Base-by-base conservation (phyloP, 2,113 vertebrate genomes). In the Guaruba guarouba region DNA sequence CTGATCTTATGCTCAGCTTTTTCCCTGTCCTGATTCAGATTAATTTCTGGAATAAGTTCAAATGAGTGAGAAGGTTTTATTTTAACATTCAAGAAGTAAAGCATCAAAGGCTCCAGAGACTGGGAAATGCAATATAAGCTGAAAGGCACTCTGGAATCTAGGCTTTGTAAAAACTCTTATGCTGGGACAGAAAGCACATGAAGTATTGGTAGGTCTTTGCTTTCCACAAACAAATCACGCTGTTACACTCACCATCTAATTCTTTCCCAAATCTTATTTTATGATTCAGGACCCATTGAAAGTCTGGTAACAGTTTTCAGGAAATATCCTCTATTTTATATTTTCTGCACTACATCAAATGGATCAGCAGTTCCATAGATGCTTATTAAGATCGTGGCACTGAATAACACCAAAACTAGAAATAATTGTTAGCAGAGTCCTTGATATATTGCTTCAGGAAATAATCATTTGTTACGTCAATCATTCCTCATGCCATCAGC, bases 401-500 rank as follows among this genome's bases (percentile, higher is more conserved):
- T 3, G 61, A 74, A 75, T 43, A 83, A 61, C 46, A 70, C 18
- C 41, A 86, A 48, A 88, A 71, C 51, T 63, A 93, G 83, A 93
- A 96, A 92, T 76, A 73, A 62, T 62, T 82, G 27, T 77, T 87
- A 59, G n/a, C 54, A 77, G 28, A 67, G 25, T 81, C 68, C 39
- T 86, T 89, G 54, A 89, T 93, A 69, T 59, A 75, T 57, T 84
- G 68, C 69, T 95, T 84, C n/a, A 87, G 61, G 92, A 96, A 92
- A 87, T 93, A 91, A 89, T 71, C 9, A 90, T 93, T 96, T 85
- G 17, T 74, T 84, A 84, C 71, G 62, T 92, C 96, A 95, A 17
- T 95, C 93, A 86, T 87, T 88, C 33, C 46, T 37, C 82, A 54
- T 68, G 28, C 35, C 76, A 73, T 63, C 70, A 91, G 74, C 57